phyloP scores from a whole-genome alignment of 2,888 invertebrate species.

The Drosophila neotestacea region DNA sequence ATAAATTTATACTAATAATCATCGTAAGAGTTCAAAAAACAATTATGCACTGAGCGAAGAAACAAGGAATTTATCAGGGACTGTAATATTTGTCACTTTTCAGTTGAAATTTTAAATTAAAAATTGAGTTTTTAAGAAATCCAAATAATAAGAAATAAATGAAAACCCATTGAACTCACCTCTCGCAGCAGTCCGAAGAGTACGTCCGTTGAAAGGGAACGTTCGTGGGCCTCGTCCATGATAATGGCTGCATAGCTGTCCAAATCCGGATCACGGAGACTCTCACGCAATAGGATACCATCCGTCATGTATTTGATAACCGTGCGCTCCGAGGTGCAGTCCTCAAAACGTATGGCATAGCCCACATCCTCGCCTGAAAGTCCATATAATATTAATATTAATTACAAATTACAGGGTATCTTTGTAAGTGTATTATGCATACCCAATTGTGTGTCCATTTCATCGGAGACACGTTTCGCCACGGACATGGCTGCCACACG shows the following conservation, averaged over 20 bases:
- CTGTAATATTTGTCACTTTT: too few relatives aligned
- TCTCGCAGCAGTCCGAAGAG: conserved; percentile 97
- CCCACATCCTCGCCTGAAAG: conserved; percentile 94
- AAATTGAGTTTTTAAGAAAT: too few relatives aligned
- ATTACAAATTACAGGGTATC: too few relatives aligned
- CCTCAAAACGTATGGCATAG: conserved; percentile 99
- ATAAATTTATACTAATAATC: too few relatives aligned
- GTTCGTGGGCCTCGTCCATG: conserved; percentile 99
- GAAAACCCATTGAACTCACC: conserved; percentile 86
- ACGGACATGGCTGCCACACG: conserved; percentile 99
- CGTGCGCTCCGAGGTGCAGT: conserved; percentile 97
- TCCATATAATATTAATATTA: too few relatives aligned
- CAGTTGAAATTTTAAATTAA: too few relatives aligned
- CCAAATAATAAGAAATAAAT: too few relatives aligned
- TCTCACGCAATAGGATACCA: conserved; percentile 98
- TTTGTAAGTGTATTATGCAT: conserved; percentile 32
- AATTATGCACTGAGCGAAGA: too few relatives aligned
- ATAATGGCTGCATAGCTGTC: conserved; percentile 99
- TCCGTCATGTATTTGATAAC: conserved; percentile 99
- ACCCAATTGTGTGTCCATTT: conserved; percentile 96
- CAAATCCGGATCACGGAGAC: conserved; percentile 97
- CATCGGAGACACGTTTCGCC: conserved; percentile 99
- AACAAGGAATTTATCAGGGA: too few relatives aligned
- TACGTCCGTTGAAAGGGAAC: conserved; percentile 99
- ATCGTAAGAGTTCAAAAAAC: too few relatives aligned